These are phyloP conservation scores for Piaya cayana DNA, from an alignment of 2,113 vertebrate species.

Conservation along the genomic window DNA sequence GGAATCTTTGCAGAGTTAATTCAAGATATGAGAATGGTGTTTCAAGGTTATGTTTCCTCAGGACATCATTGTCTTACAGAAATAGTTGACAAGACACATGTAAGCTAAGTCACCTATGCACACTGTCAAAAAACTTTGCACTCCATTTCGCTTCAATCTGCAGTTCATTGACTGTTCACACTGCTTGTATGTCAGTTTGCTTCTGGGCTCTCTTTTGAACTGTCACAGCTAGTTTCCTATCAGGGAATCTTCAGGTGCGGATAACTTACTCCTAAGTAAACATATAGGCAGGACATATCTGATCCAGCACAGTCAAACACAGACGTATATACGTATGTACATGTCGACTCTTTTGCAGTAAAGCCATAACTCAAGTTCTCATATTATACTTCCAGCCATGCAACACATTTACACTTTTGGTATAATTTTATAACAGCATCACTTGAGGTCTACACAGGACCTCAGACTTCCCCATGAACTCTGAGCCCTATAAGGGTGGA, in stretches of 20 bases:
- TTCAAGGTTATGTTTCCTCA: neutral
- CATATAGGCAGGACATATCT: neutral
- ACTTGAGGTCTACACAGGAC: neutral
- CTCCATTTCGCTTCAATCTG: neutral
- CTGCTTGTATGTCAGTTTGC: neutral
- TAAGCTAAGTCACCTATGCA: neutral
- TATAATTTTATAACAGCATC: neutral
- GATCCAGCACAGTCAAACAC: neutral
- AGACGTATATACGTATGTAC: fast-evolving
- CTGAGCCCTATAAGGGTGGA: neutral
- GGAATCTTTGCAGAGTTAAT: neutral
- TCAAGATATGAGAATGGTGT: neutral
- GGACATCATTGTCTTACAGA: neutral
- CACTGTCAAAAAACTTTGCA: conserved; percentile 15
- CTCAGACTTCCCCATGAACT: neutral
- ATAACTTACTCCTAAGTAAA: conserved; percentile 5
- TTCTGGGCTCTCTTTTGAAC: conserved; percentile 22
- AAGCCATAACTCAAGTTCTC: neutral
- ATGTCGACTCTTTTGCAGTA: neutral
- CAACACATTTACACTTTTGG: neutral
- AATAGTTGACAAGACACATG: neutral
- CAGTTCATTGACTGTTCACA: neutral
- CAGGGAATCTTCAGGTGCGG: neutral
- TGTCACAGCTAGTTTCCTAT: neutral
- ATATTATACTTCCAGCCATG: neutral